phyloP scores from a whole-genome alignment of 1,140 invertebrate genomes.

The Drosophila arawakana region DNA sequence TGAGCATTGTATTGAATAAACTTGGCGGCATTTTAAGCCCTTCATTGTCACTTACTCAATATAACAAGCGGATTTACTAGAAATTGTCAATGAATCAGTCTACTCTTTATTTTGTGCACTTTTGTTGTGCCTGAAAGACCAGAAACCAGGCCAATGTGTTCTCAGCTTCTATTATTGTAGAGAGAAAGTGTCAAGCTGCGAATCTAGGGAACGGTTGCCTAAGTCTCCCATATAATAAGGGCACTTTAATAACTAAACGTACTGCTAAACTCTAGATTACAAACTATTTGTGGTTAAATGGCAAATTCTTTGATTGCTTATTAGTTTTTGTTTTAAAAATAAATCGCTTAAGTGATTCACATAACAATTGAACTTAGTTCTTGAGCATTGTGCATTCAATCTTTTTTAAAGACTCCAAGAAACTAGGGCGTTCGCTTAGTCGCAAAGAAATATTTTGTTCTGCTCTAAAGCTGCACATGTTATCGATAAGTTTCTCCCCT shows the following conservation, averaged over 20 bases:
- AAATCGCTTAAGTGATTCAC: too few species aligned
- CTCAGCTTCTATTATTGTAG: constrained; percentile 26
- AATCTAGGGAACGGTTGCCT: neutral
- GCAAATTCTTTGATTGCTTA: too few species aligned
- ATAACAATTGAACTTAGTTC: too few species aligned
- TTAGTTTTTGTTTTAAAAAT: too few species aligned
- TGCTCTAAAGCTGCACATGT: neutral
- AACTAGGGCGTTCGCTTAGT: too few species aligned
- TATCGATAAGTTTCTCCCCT: neutral
- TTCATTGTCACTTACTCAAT: constrained; percentile 7
- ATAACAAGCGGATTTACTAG: constrained; percentile 11
- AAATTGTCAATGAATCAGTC: constrained; percentile 5
- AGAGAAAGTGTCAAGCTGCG: constrained; percentile 33
- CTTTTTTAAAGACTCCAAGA: too few species aligned
- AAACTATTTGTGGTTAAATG: neutral
- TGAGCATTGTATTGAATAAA: constrained; percentile 5
- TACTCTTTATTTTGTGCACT: constrained; percentile 11
- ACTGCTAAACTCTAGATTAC: neutral
- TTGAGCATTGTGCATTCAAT: too few species aligned
- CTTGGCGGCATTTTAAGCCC: constrained; percentile 21
- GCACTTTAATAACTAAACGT: neutral
- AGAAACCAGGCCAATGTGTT: constrained; percentile 7
- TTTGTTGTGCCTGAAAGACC: neutral
- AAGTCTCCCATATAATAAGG: neutral
- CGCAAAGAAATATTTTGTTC: neutral